Evolutionary conservation across 2,113 vertebrate genomes (phyloP).

Genomic region (Lathamus discolor): DNA sequence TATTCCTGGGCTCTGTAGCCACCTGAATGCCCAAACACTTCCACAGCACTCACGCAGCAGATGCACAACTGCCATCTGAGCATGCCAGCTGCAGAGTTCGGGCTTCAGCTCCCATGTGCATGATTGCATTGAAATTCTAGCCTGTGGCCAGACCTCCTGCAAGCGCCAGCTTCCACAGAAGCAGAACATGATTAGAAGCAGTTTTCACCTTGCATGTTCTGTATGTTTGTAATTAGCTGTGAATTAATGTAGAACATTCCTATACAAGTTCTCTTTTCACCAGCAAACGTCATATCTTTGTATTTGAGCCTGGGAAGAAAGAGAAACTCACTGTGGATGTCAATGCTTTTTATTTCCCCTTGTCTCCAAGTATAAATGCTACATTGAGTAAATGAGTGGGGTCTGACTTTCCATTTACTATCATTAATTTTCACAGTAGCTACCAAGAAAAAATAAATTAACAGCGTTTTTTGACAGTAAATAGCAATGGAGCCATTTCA

Average conservation of each 20-base stretch:
- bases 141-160: neutral
- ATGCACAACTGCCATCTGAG: neutral
- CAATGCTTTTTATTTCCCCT: neutral
- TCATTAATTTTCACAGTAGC: neutral
- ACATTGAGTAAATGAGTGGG: neutral
- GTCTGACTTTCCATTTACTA: neutral
- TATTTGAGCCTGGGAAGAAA: neutral
- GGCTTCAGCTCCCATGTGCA: accelerated
- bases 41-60: accelerated
- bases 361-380: neutral
- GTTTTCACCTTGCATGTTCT: conserved; percentile 1
- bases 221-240: conserved; percentile 9
- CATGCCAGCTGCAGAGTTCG: neutral
- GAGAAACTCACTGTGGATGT: neutral
- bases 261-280: neutral
- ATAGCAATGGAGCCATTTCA: neutral
- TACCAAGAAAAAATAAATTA: neutral
- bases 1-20: accelerated
- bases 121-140: neutral
- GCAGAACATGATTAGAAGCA: neutral
- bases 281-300: neutral
- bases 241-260: neutral
- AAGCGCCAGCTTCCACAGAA: neutral
- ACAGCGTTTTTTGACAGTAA: neutral
- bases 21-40: neutral